Base-by-base conservation (phyloP, 2,888 invertebrate species). In the Sphinx pinastri region DNA sequence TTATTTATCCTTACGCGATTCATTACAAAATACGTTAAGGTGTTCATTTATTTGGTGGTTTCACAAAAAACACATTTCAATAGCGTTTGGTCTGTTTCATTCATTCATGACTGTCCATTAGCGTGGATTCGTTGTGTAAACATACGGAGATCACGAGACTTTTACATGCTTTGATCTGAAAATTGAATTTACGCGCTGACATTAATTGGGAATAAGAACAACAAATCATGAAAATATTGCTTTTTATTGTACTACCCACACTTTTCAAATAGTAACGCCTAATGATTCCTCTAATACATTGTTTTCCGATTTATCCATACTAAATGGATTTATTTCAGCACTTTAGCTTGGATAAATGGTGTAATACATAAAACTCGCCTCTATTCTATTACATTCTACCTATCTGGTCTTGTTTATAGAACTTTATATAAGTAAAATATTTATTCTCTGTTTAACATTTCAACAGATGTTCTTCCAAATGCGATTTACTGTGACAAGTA, bases 101-200 rank as follows among this genome's bases (percentile, higher is more conserved):
- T 76, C 70, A 75, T 76, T 73, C 73, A 71, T 70, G 73, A 74
- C 71, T 69, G 74, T 77, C 76, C 75, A 79, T 78, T 78, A 76
- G 70, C 70, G 52, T 72, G 68, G 73, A 72, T 72, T 59, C 67
- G 49, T 73, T 73, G 60, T 71, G 69, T 79, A 80, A 78, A 78
- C 78, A 80, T 73, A 74, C 75, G 70, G 55, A 71, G 54, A 79
- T 73, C 75, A 77, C 72, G 71, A 76, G 75, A 77, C 72, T 74
- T 73, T 72, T 73, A 70, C 70, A 68, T 74, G 59, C 77, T 79
- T 77, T 75, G 74, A 78, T 80, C 74, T 74, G 55, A 71, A 74
- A 76, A 77, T 75, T 69, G 31, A 71, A 75, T 75, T 74, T 71
- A 74, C 72, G 59, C 55, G 16, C 70, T 71, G 75, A 73, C 67